Evolutionary conservation across 2,888 invertebrate genomes (phyloP), one percentile per base, ranked within the genome.

Genomic region (Drosophila robusta): DNA sequence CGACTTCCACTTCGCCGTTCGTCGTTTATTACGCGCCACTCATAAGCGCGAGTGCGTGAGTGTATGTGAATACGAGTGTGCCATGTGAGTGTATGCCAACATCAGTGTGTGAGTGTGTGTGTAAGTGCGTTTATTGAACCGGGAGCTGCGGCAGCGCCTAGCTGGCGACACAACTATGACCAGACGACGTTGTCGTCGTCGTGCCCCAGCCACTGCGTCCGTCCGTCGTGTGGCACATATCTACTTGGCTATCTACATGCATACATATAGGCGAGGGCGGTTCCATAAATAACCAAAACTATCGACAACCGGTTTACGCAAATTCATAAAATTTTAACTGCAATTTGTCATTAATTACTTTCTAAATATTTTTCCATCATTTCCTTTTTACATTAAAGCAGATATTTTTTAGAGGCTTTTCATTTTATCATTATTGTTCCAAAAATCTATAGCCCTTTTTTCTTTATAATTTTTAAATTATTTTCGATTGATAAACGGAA

Each of bases 11-110:
- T 44, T 61, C 42, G 14, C 46, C 62, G 64, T 68, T 74, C 79
- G 72, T 77, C 86, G 70, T 76, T 82, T 87, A 82, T 82, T 87
- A 72, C 75, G 70, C 77, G 72, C 60, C 76, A 73, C 85, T 84
- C 80, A 87, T 83, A 83, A 82, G 83, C 77, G 80, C 65, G 85
- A 80, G 63, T 84, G 87, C 78, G 81, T 84, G 85, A 82, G 68
- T 88, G 66, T 71, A 69, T 81, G 65, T 69, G 78, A 79, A 70
- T 79, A 69, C 42, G 73, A 56, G 45, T 66, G 49, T 47, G 18
- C 18, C 50, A 68, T 51, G 55, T 45, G 54, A 36, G 64, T 44
- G 41, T 63, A 32, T 51, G 42, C 9, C 29, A 49, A 32, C 60
- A 45, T 51, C 29, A 55, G 49, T 39, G 55, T 45, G 39, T 55